Evolutionary conservation across 2,888 invertebrate genomes (phyloP).

Genomic region (Andrena marginata): DNA sequence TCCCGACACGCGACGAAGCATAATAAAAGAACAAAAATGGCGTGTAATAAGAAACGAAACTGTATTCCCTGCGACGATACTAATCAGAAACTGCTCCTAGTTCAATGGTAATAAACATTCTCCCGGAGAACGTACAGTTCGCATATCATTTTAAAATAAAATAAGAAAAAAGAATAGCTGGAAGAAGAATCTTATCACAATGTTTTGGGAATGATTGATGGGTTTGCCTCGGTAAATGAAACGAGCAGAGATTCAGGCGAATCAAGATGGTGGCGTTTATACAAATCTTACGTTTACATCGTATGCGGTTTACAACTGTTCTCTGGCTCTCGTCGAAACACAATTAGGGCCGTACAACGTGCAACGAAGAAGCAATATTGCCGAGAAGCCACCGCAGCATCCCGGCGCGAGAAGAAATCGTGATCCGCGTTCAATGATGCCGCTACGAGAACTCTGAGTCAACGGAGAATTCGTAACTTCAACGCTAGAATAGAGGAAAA

Average conservation of each 20-base stretch:
- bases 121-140: slow-evolving; percentile 48
- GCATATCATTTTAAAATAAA: slow-evolving; percentile 23
- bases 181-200: neutral
- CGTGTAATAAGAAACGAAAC: slow-evolving; percentile 48
- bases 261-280: slow-evolving; percentile 42
- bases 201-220: neutral
- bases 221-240: neutral
- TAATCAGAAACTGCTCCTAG: slow-evolving; percentile 44
- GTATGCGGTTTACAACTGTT: slow-evolving; percentile 3
- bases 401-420: neutral
- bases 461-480: neutral
- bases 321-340: neutral
- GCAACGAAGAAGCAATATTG: neutral
- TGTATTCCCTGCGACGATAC: slow-evolving; percentile 46
- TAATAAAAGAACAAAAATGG: slow-evolving; percentile 1
- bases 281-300: slow-evolving; percentile 36
- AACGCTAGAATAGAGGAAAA: neutral
- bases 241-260: slow-evolving; percentile 5
- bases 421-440: neutral
- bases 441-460: neutral
- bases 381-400: neutral
- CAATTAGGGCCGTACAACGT: neutral
- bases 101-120: slow-evolving; percentile 50
- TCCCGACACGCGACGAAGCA: neutral
- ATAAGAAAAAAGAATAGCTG: neutral